These are phyloP conservation scores for Sternotherus odoratus DNA, from an alignment of 2,797 vertebrate species.

Conservation along the genomic window DNA sequence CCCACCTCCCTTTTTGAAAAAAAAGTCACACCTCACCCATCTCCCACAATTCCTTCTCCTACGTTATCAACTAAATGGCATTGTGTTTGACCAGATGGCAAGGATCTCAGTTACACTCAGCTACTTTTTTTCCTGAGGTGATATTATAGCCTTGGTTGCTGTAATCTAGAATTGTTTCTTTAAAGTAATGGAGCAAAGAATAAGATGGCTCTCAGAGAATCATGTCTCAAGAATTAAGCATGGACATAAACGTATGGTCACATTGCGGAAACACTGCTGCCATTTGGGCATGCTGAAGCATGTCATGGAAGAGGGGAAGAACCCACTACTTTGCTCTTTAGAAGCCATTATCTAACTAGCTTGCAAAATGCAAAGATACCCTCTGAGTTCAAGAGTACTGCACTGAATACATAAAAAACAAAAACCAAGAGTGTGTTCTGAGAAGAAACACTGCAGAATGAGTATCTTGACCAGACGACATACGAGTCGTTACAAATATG, in stretches of 20 bases:
- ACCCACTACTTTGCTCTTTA: background rate
- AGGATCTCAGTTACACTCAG: background rate
- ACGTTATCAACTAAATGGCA: background rate
- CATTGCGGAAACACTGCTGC: background rate
- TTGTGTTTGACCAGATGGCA: background rate
- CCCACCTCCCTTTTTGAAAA: background rate
- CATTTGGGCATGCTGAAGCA: background rate
- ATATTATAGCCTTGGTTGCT: background rate
- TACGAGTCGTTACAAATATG: fast-evolving
- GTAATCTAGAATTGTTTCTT: background rate
- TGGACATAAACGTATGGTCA: background rate
- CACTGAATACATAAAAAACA: background rate
- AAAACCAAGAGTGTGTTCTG: too few species aligned
- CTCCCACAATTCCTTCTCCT: background rate
- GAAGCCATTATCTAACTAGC: background rate
- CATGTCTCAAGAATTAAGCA: background rate
- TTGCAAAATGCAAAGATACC: background rate
- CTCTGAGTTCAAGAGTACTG: background rate
- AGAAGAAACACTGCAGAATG: too few species aligned
- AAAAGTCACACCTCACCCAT: background rate
- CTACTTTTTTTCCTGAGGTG: fast-evolving
- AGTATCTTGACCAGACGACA: too few species aligned
- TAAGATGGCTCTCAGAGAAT: background rate
- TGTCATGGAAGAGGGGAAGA: background rate
- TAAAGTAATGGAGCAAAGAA: background rate